phyloP scores from a whole-genome alignment of 1,140 invertebrate species.

The Bombus pyrosoma region DNA sequence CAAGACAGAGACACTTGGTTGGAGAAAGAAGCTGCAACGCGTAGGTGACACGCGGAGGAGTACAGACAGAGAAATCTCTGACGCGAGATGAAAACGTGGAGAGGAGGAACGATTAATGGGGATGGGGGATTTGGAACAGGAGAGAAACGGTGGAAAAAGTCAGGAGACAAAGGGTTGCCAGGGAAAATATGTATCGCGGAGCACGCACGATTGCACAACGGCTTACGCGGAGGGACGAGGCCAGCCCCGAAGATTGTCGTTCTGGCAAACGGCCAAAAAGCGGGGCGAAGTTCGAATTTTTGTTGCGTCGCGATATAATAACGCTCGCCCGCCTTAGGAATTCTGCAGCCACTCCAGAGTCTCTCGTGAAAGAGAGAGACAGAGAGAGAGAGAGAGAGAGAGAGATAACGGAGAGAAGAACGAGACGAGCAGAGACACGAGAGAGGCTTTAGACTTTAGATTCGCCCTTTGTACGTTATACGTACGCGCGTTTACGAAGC shows the following conservation, averaged over 20 bases:
- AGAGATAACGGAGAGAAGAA: background rate
- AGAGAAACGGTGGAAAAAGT: background rate
- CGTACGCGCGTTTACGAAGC: conserved; percentile 1
- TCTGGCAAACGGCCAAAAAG: conserved; percentile 50
- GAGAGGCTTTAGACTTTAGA: background rate
- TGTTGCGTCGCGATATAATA: conserved; percentile 59
- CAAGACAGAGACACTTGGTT: background rate
- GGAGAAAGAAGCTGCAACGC: background rate
- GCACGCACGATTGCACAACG: conserved; percentile 58
- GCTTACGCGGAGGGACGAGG: conserved; percentile 32
- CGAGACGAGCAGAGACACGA: background rate
- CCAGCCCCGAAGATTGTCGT: conserved; percentile 47
- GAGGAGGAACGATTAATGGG: background rate
- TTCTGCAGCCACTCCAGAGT: conserved; percentile 50
- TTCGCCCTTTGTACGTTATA: background rate
- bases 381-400: background rate
- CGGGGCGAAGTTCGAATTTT: conserved; percentile 59
- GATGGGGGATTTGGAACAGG: too few relatives aligned
- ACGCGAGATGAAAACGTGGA: background rate
- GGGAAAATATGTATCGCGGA: conserved; percentile 54
- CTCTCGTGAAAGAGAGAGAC: background rate
- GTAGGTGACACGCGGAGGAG: background rate
- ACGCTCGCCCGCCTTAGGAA: conserved; percentile 49
- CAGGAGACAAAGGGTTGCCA: conserved; percentile 11
- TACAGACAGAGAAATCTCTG: background rate